A percentile compares a stretch with the other conserved stretches of the same genome.
phyloP scores from a whole-genome alignment of 2,797 vertebrate species.

The Anguilla megastoma region DNA sequence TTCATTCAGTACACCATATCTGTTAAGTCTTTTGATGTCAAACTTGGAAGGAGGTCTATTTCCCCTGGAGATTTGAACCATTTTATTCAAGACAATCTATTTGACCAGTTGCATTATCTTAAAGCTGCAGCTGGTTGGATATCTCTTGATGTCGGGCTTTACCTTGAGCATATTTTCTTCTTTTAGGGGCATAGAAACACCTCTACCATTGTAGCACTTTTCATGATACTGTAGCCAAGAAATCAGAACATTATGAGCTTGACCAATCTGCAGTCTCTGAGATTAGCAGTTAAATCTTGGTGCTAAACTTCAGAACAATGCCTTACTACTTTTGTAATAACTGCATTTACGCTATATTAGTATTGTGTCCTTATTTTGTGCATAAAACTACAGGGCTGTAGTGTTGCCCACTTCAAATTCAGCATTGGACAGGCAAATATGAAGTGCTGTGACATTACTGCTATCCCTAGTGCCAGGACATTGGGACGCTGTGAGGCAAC shows the following conservation, averaged over 20 bases:
- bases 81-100: slow-evolving; percentile 13
- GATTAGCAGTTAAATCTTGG: slow-evolving; percentile 41
- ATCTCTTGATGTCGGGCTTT: background rate
- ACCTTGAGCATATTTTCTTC: background rate
- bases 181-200: background rate
- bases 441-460: background rate
- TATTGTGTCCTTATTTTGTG: slow-evolving; percentile 61
- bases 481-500: slow-evolving; percentile 24
- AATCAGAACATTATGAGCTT: background rate
- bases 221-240: background rate
- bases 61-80: background rate
- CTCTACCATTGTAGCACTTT: slow-evolving; percentile 5
- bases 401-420: slow-evolving; percentile 32
- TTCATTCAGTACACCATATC: background rate
- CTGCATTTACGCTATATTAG: slow-evolving; percentile 56
- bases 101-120: background rate
- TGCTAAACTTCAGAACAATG: slow-evolving; percentile 32
- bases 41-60: background rate
- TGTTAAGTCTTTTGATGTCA: background rate
- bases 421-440: background rate
- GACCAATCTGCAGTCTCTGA: background rate
- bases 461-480: background rate
- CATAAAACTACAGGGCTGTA: slow-evolving; percentile 64
- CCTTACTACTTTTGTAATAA: slow-evolving; percentile 38
- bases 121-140: background rate